phyloP scores from a whole-genome alignment of 2,888 invertebrate species.

The Embidobia sp. region DNA sequence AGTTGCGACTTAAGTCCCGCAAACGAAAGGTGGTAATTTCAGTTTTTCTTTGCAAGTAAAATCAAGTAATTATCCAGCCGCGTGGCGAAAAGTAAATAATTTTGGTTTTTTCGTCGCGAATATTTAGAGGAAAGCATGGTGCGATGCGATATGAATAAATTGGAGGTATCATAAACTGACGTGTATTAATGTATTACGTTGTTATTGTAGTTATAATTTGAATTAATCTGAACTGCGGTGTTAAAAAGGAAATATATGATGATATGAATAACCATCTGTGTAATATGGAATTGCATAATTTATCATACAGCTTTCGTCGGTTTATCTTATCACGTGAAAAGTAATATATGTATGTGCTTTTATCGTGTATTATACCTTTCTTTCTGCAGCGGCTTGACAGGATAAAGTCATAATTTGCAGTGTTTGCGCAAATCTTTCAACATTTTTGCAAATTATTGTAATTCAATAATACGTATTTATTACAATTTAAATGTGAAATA shows the following conservation, averaged over 20 bases:
- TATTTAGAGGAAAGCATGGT: constrained; percentile 1
- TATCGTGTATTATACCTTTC: constrained; percentile 58
- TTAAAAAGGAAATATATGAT: constrained; percentile 57
- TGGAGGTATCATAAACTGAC: constrained; percentile 34
- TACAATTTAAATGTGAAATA: constrained; percentile 26
- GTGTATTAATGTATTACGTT: constrained; percentile 41
- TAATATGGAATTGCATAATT: constrained; percentile 59
- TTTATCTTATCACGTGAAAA: constrained; percentile 59
- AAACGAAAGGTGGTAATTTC: not conserved
- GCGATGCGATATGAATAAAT: constrained; percentile 21
- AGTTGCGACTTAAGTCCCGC: not conserved
- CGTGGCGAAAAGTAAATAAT: constrained; percentile 10
- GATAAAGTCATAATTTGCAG: constrained; percentile 59
- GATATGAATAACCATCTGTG: constrained; percentile 56
- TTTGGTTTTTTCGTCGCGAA: not conserved
- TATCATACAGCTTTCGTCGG: constrained; percentile 55
- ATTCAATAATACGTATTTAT: constrained; percentile 44
- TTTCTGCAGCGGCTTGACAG: constrained; percentile 45
- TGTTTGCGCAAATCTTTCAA: constrained; percentile 47
- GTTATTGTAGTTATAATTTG: constrained; percentile 48
- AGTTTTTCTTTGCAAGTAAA: constrained; percentile 26
- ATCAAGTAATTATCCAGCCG: constrained; percentile 18
- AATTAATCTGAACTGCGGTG: constrained; percentile 47
- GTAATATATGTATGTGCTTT: constrained; percentile 57
- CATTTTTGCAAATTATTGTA: constrained; percentile 49